Conservation (phyloP, 1,140 invertebrate species). For the Choristoneura fumiferana region DNA sequence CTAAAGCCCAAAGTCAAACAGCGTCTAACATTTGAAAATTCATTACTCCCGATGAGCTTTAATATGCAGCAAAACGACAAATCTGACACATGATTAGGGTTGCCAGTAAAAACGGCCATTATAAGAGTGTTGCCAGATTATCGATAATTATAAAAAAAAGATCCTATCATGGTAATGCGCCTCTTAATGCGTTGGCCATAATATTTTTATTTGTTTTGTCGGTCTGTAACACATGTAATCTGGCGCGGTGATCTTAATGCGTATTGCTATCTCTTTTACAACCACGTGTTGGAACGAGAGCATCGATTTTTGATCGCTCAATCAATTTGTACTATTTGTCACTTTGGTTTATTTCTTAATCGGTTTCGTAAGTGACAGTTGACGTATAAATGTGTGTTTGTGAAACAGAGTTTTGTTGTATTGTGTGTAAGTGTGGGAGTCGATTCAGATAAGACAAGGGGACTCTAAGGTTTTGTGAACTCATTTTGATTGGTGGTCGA, state of each 20-base stretch:
- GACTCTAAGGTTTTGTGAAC: no score
- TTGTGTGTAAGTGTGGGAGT: constrained; percentile 17
- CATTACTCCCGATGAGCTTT: constrained; percentile 56
- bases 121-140: constrained; percentile 74
- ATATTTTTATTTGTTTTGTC: constrained; percentile 71
- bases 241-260: constrained; percentile 45
- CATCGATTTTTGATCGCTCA: constrained; percentile 56
- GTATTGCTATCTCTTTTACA: constrained; percentile 29
- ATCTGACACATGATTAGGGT: constrained; percentile 76
- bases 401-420: constrained; percentile 17
- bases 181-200: constrained; percentile 69
- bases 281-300: constrained; percentile 29
- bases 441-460: background rate
- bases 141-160: constrained; percentile 74
- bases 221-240: constrained; percentile 39
- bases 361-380: constrained; percentile 51
- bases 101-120: constrained; percentile 66
- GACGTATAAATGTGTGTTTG: constrained; percentile 27
- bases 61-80: constrained; percentile 58
- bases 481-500: no score
- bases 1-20: background rate
- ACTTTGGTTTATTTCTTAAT: constrained; percentile 53
- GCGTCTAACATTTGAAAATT: constrained; percentile 43
- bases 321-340: constrained; percentile 50
- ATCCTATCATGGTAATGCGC: constrained; percentile 71